These are phyloP conservation scores for Melanaphis sacchari DNA, from an alignment of 1,140 invertebrate genomes.

Conservation along the genomic window DNA sequence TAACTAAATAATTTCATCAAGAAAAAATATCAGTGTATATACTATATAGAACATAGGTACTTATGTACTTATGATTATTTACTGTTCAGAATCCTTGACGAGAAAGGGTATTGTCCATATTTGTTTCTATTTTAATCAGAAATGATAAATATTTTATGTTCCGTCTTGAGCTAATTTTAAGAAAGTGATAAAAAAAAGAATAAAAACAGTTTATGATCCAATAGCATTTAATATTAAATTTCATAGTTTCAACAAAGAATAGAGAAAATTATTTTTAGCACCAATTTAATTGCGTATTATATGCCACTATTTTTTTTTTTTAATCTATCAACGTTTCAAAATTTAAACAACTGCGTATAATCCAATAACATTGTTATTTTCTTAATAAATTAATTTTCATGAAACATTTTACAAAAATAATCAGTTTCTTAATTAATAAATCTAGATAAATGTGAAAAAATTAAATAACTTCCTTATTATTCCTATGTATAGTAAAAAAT, in stretches of 20 bases:
- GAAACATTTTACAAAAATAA: not conserved
- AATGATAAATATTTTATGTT: not conserved
- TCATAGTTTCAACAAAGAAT: not conserved
- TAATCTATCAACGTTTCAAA: not conserved
- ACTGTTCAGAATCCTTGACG: not conserved
- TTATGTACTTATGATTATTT: not conserved
- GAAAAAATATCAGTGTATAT: not conserved
- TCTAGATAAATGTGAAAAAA: not conserved
- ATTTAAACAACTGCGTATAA: not conserved
- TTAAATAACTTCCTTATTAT: not conserved
- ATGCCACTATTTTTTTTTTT: too few species aligned
- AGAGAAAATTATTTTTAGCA: not conserved
- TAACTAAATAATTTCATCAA: not conserved
- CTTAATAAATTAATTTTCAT: not conserved
- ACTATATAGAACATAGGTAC: too few species aligned
- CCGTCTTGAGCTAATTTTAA: not conserved
- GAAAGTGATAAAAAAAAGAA: slow-evolving; percentile 7
- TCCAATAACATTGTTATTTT: not conserved
- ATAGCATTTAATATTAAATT: not conserved
- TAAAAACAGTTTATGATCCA: not conserved
- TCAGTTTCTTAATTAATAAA: not conserved
- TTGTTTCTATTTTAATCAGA: not conserved
- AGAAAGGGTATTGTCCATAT: not conserved
- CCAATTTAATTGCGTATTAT: not conserved
- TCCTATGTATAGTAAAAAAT: not conserved